Evolutionary conservation across 2,888 invertebrate species (phyloP).

Genomic region (Dynastes hyllus): DNA sequence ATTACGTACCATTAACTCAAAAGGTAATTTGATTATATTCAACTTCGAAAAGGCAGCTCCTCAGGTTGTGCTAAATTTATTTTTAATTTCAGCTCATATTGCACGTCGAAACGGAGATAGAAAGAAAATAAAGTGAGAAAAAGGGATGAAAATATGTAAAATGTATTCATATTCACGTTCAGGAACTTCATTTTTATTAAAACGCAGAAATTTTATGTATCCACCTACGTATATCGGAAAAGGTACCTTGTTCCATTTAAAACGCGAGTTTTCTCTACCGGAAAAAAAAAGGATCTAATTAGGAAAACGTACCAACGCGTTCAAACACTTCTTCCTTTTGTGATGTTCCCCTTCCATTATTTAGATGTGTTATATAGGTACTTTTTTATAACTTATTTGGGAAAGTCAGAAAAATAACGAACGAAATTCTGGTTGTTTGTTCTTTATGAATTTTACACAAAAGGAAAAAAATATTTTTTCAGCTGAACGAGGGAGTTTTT

Average conservation of each 20-base stretch:
- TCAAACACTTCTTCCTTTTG: neutral
- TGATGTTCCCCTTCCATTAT: too few relatives aligned
- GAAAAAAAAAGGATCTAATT: too few relatives aligned
- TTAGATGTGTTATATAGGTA: too few relatives aligned
- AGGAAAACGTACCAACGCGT: too few relatives aligned
- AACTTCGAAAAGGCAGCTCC: neutral
- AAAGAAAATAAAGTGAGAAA: neutral
- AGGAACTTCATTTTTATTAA: neutral
- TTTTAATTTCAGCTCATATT: neutral
- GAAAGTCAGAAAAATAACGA: neutral
- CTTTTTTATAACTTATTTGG: too few relatives aligned
- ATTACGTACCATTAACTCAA: neutral
- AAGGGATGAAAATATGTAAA: neutral
- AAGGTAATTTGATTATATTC: conserved; percentile 1
- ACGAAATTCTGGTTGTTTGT: neutral
- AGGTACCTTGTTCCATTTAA: too few relatives aligned
- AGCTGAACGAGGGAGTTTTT: neutral
- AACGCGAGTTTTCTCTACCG: too few relatives aligned
- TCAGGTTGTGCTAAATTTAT: conserved; percentile 3
- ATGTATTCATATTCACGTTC: too few relatives aligned
- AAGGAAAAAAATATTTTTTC: neutral
- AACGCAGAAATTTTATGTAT: neutral
- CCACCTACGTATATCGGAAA: too few relatives aligned
- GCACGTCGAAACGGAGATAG: neutral
- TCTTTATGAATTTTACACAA: conserved; percentile 3